Evolutionary conservation across 2,888 invertebrate genomes (phyloP), one percentile per base, ranked within the genome.

Genomic region (Ornithoptera priamus): DNA sequence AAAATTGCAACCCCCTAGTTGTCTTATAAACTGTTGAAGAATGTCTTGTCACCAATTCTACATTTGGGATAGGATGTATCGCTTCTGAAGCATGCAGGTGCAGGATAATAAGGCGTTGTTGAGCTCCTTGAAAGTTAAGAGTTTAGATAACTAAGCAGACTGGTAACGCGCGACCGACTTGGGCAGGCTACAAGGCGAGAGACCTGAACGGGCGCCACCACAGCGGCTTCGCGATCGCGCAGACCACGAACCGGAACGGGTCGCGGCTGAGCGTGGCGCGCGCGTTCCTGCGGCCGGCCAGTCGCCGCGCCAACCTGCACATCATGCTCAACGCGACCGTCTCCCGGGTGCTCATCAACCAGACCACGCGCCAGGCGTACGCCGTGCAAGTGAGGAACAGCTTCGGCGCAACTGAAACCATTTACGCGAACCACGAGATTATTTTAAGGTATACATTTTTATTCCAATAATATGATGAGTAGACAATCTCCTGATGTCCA

Each of bases 141-240:
- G 30, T 30, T 0, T 30, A 39, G 8, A 0, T 8, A 22, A 22
- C 22, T 22, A 39, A 39, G 10, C 1, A 39, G 39, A 39, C 10
- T 36, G 36, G 36, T 36, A 36, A 36, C 8, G 0, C 36, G 5
- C 8, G 5, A 36, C 36, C 36, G 10, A 39, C 39, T 39, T 17
- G 6, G 6, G 12, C 77, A 96, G 96, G 96, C 15, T 97, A 95
- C 84, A 92, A 94, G 65, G 93, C 94, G 1, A 93, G 95, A n/a
- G 98, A 98, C 83, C 89, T 97, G 24, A 98, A 98, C 86, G 97
- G 97, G 0, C 94, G 93, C 39, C 93, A 93, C 39, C 96, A 97
- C 81, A 96, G 97, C 0, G 97, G 98, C 1, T 97, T 98, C 84
- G 93, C 95, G 71, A 97, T 98, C 73, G 97, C 97, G 0, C 98